A percentile compares a stretch with the other conserved stretches of the same genome.
Conservation (phyloP, 2,888 invertebrate species). For the Petrophora chlorosata region DNA sequence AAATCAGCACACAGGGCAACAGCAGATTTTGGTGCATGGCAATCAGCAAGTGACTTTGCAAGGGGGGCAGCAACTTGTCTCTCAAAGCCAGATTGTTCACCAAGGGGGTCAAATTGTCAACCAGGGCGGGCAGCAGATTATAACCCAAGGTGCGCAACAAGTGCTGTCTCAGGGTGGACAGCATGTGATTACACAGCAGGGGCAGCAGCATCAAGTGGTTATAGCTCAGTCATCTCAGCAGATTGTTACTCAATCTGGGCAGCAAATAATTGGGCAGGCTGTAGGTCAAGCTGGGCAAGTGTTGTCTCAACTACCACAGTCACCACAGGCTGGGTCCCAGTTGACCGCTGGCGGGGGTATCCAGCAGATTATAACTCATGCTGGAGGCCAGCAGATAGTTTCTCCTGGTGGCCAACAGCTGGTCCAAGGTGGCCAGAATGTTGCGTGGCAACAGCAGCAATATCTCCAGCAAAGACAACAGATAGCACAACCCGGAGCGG, state of each 20-base stretch:
- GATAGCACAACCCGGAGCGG: constrained; percentile 77
- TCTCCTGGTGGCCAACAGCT: constrained; percentile 76
- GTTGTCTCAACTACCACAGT: constrained; percentile 72
- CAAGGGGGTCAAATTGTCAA: constrained; percentile 77
- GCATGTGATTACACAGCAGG: constrained; percentile 77
- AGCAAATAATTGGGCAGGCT: constrained; percentile 73
- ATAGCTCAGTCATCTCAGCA: constrained; percentile 79
- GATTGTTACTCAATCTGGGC: constrained; percentile 75
- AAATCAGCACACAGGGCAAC: constrained; percentile 77
- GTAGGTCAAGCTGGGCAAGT: constrained; percentile 73
- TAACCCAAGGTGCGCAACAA: constrained; percentile 72
- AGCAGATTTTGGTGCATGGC: constrained; percentile 78
- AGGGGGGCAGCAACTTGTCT: constrained; percentile 75
- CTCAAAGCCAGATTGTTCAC: constrained; percentile 76
- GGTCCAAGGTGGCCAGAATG: constrained; percentile 74
- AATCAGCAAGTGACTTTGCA: constrained; percentile 79
- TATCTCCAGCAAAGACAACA: constrained; percentile 79
- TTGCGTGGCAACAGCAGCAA: constrained; percentile 79
- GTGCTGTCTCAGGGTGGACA: constrained; percentile 77
- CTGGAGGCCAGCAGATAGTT: constrained; percentile 76
- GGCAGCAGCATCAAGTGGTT: constrained; percentile 77
- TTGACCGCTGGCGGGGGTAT: constrained; percentile 67
- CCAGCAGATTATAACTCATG: constrained; percentile 79
- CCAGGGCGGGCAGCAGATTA: constrained; percentile 74
- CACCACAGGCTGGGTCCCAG: constrained; percentile 66